These are phyloP conservation scores for Rhinella marina DNA, from an alignment of 2,797 vertebrate genomes.

Conservation along the genomic window DNA sequence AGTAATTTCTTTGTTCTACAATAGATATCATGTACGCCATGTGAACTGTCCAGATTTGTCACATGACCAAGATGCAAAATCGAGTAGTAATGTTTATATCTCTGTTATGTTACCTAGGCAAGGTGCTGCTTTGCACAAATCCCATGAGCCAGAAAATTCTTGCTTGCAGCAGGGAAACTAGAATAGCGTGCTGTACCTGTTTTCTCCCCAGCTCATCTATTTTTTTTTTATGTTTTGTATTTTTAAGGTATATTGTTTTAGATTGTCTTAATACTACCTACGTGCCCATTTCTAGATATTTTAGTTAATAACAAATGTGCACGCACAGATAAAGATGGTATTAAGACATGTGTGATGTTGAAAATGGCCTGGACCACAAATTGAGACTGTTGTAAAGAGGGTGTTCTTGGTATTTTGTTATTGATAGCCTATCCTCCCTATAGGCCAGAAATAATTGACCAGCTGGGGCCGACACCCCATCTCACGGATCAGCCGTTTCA, in stretches of 20 bases:
- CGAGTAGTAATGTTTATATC: conserved; percentile 19
- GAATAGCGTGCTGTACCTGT: conserved; percentile 22
- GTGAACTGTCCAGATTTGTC: neutral
- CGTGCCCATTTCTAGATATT: neutral
- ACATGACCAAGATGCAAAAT: conserved; percentile 4
- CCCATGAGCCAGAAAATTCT: conserved; percentile 5
- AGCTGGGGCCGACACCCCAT: no score
- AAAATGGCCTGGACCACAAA: no score
- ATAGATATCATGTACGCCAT: neutral
- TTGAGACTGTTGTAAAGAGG: no score
- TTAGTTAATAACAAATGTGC: neutral
- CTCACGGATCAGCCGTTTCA: no score
- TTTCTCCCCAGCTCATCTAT: neutral
- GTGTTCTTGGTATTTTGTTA: no score
- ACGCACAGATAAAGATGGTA: no score
- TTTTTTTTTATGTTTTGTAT: neutral
- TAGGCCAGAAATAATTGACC: no score
- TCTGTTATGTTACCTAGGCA: conserved; percentile 50
- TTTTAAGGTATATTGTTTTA: neutral
- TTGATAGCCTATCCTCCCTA: no score
- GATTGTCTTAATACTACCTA: neutral
- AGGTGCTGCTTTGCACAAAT: conserved; percentile 36
- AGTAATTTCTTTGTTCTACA: neutral
- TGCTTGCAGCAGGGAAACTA: conserved; percentile 22
- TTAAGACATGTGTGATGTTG: no score